Percentiles rank a stretch among this genome's conserved stretches.
Evolutionary conservation across 2,797 vertebrate genomes (phyloP).

Genomic region (Craterocephalus amniculus): DNA sequence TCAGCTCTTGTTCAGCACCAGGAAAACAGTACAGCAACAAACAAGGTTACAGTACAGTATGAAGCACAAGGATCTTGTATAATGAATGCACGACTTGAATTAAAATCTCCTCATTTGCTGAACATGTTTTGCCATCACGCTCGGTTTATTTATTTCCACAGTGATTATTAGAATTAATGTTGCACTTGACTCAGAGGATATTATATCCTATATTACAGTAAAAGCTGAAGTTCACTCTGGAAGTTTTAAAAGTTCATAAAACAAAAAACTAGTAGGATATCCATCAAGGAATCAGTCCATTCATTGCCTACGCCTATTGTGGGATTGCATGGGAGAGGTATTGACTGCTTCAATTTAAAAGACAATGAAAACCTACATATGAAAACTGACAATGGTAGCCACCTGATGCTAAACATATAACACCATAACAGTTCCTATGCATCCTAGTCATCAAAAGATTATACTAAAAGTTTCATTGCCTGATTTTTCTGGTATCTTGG

Average conservation of each 20-base stretch:
- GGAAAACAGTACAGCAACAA: constrained; percentile 32
- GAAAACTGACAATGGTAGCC: too few relatives aligned
- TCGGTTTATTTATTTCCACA: constrained; percentile 43
- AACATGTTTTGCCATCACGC: constrained; percentile 47
- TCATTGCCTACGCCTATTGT: background rate
- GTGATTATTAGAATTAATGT: constrained; percentile 39
- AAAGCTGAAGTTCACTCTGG: background rate
- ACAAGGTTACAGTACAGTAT: constrained; percentile 60
- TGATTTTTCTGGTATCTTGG: too few relatives aligned
- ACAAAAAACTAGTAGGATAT: background rate
- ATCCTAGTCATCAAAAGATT: too few relatives aligned
- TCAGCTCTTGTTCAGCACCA: constrained; percentile 33
- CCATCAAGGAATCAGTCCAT: background rate
- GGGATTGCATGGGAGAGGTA: background rate
- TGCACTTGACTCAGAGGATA: constrained; percentile 25
- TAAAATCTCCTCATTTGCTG: constrained; percentile 44
- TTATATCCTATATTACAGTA: too few relatives aligned
- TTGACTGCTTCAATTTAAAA: background rate
- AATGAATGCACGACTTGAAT: constrained; percentile 50
- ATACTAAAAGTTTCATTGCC: too few relatives aligned
- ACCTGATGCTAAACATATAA: too few relatives aligned
- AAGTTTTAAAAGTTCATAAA: background rate
- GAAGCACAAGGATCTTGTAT: constrained; percentile 43
- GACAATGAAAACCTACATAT: too few relatives aligned
- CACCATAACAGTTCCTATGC: too few relatives aligned